phyloP scores from a whole-genome alignment of 2,113 vertebrate species.

The Thermophis baileyi region DNA sequence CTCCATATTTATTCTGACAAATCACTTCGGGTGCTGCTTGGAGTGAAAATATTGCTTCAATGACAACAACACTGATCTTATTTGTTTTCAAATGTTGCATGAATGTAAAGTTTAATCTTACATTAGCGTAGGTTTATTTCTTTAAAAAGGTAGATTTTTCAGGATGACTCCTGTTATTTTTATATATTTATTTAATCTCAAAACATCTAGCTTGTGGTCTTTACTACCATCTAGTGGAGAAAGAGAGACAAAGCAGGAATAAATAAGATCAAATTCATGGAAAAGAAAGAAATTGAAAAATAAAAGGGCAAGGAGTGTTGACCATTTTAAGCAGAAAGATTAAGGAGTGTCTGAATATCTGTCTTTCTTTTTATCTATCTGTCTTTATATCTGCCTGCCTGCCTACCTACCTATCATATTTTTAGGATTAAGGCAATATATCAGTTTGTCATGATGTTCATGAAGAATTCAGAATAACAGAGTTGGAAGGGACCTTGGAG shows the following conservation, averaged over 20 bases:
- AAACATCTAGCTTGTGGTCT: slow-evolving; percentile 62
- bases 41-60: slow-evolving; percentile 13
- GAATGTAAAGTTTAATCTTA: slow-evolving; percentile 27
- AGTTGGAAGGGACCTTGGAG: not conserved
- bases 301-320: accelerated
- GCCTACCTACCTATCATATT: accelerated
- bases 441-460: not conserved
- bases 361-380: not conserved
- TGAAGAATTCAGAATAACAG: not conserved
- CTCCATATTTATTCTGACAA: slow-evolving; percentile 70
- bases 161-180: not conserved
- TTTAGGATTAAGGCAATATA: not conserved
- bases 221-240: slow-evolving; percentile 77
- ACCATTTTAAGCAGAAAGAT: not conserved
- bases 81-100: slow-evolving; percentile 18
- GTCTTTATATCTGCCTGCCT: not conserved
- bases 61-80: slow-evolving; percentile 38
- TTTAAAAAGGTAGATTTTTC: not conserved
- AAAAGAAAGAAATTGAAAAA: not conserved
- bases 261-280: accelerated
- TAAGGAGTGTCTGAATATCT: not conserved
- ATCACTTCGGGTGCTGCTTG: slow-evolving; percentile 57
- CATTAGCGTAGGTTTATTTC: not conserved
- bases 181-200: not conserved
- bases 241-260: slow-evolving; percentile 47